A percentile compares a stretch with the other conserved stretches of the same genome.
phyloP scores from a whole-genome alignment of 1,140 invertebrate species.

The Bicyclus anynana region DNA sequence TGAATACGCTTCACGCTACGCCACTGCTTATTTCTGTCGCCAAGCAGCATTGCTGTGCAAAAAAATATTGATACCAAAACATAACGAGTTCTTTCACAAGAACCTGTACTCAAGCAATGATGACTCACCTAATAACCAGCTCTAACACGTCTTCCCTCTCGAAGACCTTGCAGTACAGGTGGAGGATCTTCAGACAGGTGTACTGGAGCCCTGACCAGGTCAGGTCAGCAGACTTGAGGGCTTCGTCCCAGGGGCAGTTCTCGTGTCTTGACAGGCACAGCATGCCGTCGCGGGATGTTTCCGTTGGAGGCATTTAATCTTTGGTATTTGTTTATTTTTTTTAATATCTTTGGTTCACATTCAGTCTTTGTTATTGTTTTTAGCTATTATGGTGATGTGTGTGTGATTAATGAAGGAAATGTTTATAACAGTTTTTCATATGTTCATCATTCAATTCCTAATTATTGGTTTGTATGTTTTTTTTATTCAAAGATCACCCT shows the following conservation, averaged over 20 bases:
- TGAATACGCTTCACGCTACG: too few species aligned
- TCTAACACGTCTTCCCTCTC: conserved; percentile 87
- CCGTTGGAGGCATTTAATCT: conserved; percentile 71
- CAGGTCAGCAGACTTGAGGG: conserved; percentile 75
- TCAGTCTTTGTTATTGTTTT: conserved; percentile 5
- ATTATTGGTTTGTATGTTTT: too few species aligned
- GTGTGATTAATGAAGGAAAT: conserved; percentile 20
- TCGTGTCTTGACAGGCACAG: conserved; percentile 78
- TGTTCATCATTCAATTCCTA: too few species aligned
- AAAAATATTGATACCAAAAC: too few species aligned
- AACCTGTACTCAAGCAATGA: too few species aligned
- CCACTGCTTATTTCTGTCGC: too few species aligned
- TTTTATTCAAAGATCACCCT: too few species aligned
- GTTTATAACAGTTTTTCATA: too few species aligned
- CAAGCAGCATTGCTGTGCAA: too few species aligned
- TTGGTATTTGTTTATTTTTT: conserved; percentile 23
- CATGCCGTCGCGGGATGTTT: conserved; percentile 71
- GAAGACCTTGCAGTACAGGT: conserved; percentile 90
- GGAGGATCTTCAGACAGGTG: conserved; percentile 87
- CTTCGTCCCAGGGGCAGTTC: conserved; percentile 77
- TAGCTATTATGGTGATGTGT: not conserved
- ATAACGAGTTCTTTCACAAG: too few species aligned
- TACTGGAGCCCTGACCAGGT: conserved; percentile 88
- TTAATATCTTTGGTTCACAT: conserved; percentile 18
- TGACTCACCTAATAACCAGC: conserved; percentile 87